Percentiles rank a stretch among this genome's conserved stretches.
phyloP scores from a whole-genome alignment of 2,797 vertebrate species.

The Falco concolor region DNA sequence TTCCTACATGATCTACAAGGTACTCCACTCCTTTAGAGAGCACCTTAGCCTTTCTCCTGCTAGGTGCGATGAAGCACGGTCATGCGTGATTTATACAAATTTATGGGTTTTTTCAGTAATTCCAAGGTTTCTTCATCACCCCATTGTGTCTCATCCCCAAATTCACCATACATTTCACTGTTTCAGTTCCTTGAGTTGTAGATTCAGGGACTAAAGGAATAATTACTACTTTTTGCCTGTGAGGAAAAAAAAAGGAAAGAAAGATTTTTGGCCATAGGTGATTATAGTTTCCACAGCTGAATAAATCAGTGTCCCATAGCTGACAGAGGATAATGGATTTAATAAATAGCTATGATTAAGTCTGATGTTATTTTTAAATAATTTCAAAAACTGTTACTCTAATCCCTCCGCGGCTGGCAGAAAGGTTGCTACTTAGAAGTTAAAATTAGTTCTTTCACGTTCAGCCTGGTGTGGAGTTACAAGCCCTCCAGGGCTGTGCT shows the following conservation, averaged over 20 bases:
- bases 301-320: slow-evolving; percentile 4
- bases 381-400: slow-evolving; percentile 19
- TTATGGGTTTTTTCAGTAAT: neutral
- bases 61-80: neutral
- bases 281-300: neutral
- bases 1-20: neutral
- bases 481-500: neutral
- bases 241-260: neutral
- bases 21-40: neutral
- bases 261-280: neutral
- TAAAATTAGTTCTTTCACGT: slow-evolving; percentile 50
- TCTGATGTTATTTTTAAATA: slow-evolving; percentile 45
- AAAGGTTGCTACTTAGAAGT: slow-evolving; percentile 12
- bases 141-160: neutral
- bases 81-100: neutral
- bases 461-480: slow-evolving; percentile 32
- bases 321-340: slow-evolving; percentile 21
- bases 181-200: neutral
- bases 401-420: slow-evolving; percentile 9
- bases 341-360: slow-evolving; percentile 22
- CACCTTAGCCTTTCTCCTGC: neutral
- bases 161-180: neutral
- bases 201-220: neutral
- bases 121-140: neutral
- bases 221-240: neutral